phyloP scores from a whole-genome alignment of 2,888 invertebrate species.

The Hyppa rectilinea region DNA sequence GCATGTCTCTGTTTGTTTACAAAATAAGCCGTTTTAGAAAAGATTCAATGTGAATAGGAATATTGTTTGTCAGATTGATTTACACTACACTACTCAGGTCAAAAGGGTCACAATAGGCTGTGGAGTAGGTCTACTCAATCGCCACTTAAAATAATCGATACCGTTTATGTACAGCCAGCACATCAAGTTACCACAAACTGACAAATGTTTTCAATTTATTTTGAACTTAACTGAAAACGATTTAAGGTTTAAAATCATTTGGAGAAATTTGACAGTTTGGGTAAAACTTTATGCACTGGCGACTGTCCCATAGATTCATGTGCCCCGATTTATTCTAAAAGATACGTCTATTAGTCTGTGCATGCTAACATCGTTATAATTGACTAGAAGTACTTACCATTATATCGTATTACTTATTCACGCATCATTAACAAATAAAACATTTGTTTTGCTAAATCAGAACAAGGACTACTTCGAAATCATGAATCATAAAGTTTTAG shows the following conservation, averaged over 20 bases:
- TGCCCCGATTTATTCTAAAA: neutral
- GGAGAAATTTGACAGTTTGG: too few relatives aligned
- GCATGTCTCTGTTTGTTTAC: too few relatives aligned
- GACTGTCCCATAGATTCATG: too few relatives aligned
- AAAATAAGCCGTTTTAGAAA: neutral
- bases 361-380: constrained; percentile 30
- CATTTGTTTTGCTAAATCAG: constrained; percentile 27
- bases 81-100: neutral
- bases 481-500: constrained; percentile 42
- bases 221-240: too few relatives aligned
- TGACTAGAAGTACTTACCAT: constrained; percentile 1
- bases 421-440: constrained; percentile 40
- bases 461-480: constrained; percentile 53
- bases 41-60: neutral
- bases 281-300: too few relatives aligned
- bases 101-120: neutral
- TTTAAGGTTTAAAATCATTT: too few relatives aligned
- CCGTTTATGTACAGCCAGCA: too few relatives aligned
- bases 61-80: neutral
- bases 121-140: neutral
- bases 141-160: neutral
- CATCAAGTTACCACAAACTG: too few relatives aligned
- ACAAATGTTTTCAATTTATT: too few relatives aligned
- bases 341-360: neutral
- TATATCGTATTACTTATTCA: constrained; percentile 40